These are phyloP conservation scores for Ophion ellenae DNA, from an alignment of 2,888 invertebrate genomes.

Conservation along the genomic window DNA sequence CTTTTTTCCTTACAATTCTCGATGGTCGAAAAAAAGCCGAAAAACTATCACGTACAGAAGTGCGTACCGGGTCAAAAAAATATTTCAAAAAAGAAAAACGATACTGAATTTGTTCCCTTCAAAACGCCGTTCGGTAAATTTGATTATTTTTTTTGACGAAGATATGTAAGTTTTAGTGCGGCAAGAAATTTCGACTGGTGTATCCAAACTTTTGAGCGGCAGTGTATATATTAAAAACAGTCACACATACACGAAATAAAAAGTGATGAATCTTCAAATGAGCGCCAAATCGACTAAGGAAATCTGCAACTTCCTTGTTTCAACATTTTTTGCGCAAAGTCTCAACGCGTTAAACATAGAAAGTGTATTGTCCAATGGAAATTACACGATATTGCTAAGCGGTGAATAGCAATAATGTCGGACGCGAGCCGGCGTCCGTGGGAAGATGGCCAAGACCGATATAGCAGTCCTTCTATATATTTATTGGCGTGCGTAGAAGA, in stretches of 20 bases:
- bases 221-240: too few species aligned
- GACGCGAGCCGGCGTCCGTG: constrained; percentile 19
- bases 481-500: background rate
- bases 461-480: constrained; percentile 19
- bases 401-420: constrained; percentile 25
- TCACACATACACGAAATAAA: background rate
- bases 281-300: background rate
- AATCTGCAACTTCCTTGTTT: background rate
- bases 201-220: too few species aligned
- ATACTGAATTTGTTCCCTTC: too few species aligned
- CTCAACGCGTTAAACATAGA: background rate
- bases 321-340: background rate
- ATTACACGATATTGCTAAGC: background rate
- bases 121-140: too few species aligned
- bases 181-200: too few species aligned
- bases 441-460: constrained; percentile 49
- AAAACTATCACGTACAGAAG: too few species aligned
- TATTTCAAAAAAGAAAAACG: too few species aligned
- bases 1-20: too few species aligned
- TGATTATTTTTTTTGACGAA: too few species aligned
- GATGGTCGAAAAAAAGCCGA: too few species aligned
- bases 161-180: too few species aligned
- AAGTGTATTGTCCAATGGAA: constrained; percentile 25
- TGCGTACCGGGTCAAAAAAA: too few species aligned
- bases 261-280: background rate